Conservation (phyloP, 2,113 vertebrate genomes). For the Orycteropus afer region DNA sequence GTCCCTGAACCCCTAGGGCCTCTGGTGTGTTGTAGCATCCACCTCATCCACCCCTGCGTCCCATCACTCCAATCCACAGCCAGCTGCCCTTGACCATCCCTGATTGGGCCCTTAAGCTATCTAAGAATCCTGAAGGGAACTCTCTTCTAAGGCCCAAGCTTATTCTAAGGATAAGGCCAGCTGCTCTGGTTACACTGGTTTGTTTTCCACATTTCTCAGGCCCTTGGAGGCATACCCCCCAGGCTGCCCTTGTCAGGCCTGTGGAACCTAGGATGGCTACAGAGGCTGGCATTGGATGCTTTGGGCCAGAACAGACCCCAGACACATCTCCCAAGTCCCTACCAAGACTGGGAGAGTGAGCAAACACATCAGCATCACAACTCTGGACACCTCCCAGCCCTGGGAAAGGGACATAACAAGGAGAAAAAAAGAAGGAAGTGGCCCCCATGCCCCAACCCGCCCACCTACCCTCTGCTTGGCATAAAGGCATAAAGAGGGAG, state of each 20-base stretch:
- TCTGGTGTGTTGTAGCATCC: not conserved
- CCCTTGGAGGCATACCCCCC: not conserved
- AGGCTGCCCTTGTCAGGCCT: not conserved
- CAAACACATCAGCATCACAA: not conserved
- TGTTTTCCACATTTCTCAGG: not conserved
- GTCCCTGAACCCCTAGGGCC: not conserved
- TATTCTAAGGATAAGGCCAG: not conserved
- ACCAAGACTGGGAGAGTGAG: conserved; percentile 29
- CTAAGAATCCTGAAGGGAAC: not conserved
- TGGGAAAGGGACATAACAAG: not conserved
- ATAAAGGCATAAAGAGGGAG: conserved; percentile 33
- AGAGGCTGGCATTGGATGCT: not conserved
- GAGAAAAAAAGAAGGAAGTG: not conserved
- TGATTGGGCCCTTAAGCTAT: not conserved
- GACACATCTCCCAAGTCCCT: not conserved
- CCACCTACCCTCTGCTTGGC: not conserved
- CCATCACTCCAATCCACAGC: not conserved
- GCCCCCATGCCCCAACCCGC: not conserved
- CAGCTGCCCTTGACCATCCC: not conserved
- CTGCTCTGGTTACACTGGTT: not conserved
- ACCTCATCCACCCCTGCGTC: not conserved
- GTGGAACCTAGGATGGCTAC: not conserved
- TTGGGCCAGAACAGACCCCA: conserved; percentile 37
- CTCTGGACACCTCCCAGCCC: not conserved
- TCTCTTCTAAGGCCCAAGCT: not conserved